Conservation (phyloP, 2,113 vertebrate genomes). For the Gallinago undulata region DNA sequence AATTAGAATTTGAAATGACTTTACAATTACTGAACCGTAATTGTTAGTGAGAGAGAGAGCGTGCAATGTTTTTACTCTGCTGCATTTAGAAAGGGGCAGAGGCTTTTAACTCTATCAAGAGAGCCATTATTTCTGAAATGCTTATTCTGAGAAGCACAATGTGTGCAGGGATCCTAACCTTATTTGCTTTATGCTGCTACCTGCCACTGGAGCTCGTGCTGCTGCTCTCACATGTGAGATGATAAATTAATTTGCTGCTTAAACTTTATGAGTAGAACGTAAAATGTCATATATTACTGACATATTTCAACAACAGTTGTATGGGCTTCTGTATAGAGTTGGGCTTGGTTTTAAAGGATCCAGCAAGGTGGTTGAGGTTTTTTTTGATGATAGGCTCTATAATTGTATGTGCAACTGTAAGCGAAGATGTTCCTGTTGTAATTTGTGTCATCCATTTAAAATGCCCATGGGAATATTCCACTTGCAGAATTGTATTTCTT, state of each 20-base stretch:
- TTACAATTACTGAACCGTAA: not conserved
- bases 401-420: not conserved
- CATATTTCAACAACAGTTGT: not conserved
- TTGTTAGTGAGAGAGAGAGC: not conserved
- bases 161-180: not conserved
- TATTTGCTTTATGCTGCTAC: not conserved
- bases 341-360: not conserved
- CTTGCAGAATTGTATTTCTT: not conserved
- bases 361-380: not conserved
- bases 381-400: not conserved
- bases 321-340: not conserved
- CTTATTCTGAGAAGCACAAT: not conserved
- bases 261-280: not conserved
- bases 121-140: not conserved
- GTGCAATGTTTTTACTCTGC: not conserved
- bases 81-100: not conserved
- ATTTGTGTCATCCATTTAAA: not conserved
- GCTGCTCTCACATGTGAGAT: not conserved
- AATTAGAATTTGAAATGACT: slow-evolving; percentile 45
- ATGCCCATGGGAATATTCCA: not conserved
- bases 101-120: slow-evolving; percentile 25
- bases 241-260: not conserved
- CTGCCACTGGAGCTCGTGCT: not conserved
- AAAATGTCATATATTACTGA: not conserved
- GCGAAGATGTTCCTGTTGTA: not conserved